A percentile compares a stretch with the other conserved stretches of the same genome.
phyloP scores from a whole-genome alignment of 2,888 invertebrate genomes.

The Hyposoter didymator region DNA sequence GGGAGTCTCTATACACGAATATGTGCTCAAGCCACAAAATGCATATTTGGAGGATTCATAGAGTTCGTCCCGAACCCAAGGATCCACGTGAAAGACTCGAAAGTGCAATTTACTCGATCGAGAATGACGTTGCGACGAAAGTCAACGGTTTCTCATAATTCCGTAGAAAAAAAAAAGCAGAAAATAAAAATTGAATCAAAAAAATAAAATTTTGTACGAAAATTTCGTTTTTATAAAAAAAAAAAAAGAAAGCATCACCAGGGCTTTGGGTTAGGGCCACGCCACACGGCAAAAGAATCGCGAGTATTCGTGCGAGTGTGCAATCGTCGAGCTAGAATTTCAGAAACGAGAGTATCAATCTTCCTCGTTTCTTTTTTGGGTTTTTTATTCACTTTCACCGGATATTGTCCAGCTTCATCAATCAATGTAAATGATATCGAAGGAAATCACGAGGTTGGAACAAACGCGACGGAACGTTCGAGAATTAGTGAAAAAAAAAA shows the following conservation, averaged over 20 bases:
- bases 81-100: background rate
- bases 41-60: background rate
- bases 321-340: background rate
- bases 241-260: constrained; percentile 3
- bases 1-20: background rate
- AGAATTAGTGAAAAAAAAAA: background rate
- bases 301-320: background rate
- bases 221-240: background rate
- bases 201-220: too few relatives aligned
- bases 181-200: background rate
- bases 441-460: background rate
- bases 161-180: too few relatives aligned
- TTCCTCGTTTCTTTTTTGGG: too few relatives aligned
- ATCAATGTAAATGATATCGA: background rate
- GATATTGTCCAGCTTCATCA: background rate
- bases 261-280: constrained; percentile 33
- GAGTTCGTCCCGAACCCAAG: background rate
- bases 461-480: background rate
- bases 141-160: too few relatives aligned
- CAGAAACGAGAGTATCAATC: constrained; percentile 7
- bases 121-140: too few relatives aligned
- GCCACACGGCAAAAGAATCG: constrained; percentile 33
- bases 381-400: background rate
- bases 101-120: constrained; percentile 22
- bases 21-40: background rate